Evolutionary conservation across 2,797 vertebrate genomes (phyloP), one percentile per base, ranked within the genome.

Genomic region (Alfaro cultratus): DNA sequence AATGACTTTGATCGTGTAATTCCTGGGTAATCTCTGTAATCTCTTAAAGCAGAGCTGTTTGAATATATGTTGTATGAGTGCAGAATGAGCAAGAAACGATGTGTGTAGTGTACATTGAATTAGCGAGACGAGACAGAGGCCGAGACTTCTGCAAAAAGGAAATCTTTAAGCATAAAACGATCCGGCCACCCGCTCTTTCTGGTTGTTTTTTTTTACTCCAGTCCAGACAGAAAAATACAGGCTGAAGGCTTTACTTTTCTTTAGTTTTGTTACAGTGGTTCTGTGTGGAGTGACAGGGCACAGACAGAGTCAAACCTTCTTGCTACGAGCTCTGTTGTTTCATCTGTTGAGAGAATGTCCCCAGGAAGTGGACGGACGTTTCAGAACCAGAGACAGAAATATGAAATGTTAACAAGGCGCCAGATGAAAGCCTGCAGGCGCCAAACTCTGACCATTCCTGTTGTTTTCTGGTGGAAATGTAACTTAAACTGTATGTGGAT

Each of bases 1-100:
- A 91, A 87, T 93, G 91, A 88, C 95, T 96, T 96, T 96, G 95
- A 96, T 96, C 93, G 80, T 91, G 94, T 96, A 96, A 96, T 96
- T 95, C 95, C 93, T 89, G 91, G 78, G 93, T 96, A 96, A 96
- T 96, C 95, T 95, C 95, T 93, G 94, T 96, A 96, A 96, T 95
- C 95, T 95, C 91, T 93, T 94, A 94, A 95, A 95, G 91, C 88
- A 93, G 83, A 87, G 91, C 93, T 82, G 87, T 93, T 92, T 94
- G 93, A 93, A 93, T 94, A 91, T 87, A 91, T 94, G 91, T 89
- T 93, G 86, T 53, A 49, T 76, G 76, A 43, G 83, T 55, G 76
- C 74, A 53, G 64, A 60, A 74, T 79, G 79, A 73, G 78, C 55
- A 73, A 82, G 83, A 55, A 82, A 82, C 29, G 34, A 77, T 60